These are phyloP conservation scores for Podargus strigoides DNA, from an alignment of 2,797 vertebrate genomes.

Conservation along the genomic window DNA sequence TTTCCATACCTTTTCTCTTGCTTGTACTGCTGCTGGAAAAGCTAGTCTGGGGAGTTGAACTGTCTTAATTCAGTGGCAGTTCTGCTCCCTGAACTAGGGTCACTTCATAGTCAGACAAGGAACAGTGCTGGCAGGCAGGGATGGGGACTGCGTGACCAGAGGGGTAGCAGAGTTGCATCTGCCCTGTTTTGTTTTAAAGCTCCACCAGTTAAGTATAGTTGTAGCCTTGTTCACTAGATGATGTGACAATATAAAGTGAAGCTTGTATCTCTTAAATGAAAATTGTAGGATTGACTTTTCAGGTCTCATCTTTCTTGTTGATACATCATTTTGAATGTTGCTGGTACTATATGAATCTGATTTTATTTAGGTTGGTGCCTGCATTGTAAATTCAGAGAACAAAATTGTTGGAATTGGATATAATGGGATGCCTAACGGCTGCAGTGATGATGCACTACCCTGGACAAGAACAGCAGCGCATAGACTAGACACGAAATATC, in stretches of 20 bases:
- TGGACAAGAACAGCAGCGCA: slow-evolving; percentile 83
- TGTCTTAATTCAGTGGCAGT: not conserved
- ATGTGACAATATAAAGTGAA: not conserved
- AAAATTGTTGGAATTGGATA: slow-evolving; percentile 97
- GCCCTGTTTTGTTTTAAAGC: not conserved
- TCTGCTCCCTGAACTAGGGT: not conserved
- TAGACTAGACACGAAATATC: slow-evolving; percentile 90
- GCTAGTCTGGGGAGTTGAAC: not conserved
- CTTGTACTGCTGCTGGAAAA: not conserved
- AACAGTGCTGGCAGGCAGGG: not conserved
- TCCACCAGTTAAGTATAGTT: not conserved
- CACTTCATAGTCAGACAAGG: not conserved
- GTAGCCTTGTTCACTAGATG: not conserved
- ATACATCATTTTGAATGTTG: not conserved
- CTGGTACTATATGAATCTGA: not conserved
- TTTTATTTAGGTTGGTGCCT: slow-evolving; percentile 87
- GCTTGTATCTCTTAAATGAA: not conserved
- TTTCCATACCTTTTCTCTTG: not conserved
- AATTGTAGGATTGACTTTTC: not conserved
- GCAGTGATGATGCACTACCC: slow-evolving; percentile 87
- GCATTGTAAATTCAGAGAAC: slow-evolving; percentile 93
- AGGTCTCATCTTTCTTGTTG: not conserved
- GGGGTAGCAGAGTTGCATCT: not conserved
- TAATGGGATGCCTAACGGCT: slow-evolving; percentile 96
- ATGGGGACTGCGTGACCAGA: not conserved